Base-by-base conservation (phyloP, 1,140 invertebrate species). In the Hyphantria cunea region DNA sequence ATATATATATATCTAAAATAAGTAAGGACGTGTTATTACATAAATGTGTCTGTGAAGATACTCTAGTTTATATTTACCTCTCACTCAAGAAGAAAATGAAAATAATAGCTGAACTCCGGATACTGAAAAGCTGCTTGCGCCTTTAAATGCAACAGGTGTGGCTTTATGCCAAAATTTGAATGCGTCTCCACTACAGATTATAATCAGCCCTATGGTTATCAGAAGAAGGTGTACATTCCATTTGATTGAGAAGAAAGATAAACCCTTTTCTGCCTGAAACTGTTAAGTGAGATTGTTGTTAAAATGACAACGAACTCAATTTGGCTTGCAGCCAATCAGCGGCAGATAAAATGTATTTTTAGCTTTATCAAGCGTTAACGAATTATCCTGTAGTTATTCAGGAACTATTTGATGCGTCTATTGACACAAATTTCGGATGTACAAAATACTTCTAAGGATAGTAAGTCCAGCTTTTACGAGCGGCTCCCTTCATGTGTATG, bases 281-380 rank as follows among this genome's bases (percentile, higher is more conserved):
- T 5, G 17, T 5, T 25, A 25, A 25, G 17, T 25, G 17, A 25
- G 52, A 32, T 39, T 44, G 52, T 44, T 32, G 52, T 45, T 25
- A 42, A 54, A 54, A 54, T 54, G 52, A 54, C 52, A 45, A 54
- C 52, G 52, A 54, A 54, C 52, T 54, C 52, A 54, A 14, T 54
- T 54, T 54, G 52, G 52, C 41, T 11, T 17, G n/a, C 13, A 11
- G 52, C 52, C 52, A 54, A 44, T 25, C 42, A 7, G 37, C 11
- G 14, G 31, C n/a, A 54, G 52, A 54, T 54, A 54, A 54, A 54
- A 39, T 13, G 15, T 54, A 54, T 54, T 54, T 54, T 44, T 54
- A 54, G 15, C 11, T 44, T 54, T 54, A 45, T 54, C 52, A 13
- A 25, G 17, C 5, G 17, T 39, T 10, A 12, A 54, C 52, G 31